phyloP scores from a whole-genome alignment of 2,113 vertebrate species.

The Protobothrops flavoviridis region DNA sequence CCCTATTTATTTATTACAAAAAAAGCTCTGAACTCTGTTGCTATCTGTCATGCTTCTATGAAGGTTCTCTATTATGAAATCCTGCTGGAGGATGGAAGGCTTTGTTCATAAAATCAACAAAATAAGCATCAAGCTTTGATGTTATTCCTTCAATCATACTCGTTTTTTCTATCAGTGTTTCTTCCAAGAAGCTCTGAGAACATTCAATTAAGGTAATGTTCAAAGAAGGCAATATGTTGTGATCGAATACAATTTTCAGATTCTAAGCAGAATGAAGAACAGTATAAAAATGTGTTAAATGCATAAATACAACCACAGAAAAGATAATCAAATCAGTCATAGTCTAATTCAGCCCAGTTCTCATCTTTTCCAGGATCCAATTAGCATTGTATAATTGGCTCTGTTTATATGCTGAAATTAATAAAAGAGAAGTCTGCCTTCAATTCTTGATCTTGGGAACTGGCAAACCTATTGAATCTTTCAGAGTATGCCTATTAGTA shows the following conservation, averaged over 20 bases:
- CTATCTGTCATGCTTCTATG: not conserved
- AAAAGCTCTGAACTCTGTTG: not conserved
- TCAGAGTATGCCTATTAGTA: not conserved
- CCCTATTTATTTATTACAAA: conserved; percentile 6
- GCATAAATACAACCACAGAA: not conserved
- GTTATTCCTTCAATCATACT: not conserved
- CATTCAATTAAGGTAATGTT: not conserved
- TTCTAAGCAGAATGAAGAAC: not conserved
- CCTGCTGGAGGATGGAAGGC: not conserved
- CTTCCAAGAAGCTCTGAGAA: not conserved
- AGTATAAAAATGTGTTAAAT: not conserved
- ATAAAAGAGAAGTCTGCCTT: not conserved
- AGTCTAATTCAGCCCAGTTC: not conserved
- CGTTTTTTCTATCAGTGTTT: not conserved
- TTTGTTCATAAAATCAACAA: not conserved
- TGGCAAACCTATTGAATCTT: not conserved
- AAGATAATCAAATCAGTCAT: not conserved
- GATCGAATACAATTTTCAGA: not conserved
- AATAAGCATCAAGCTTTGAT: not conserved
- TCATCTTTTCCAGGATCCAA: not conserved
- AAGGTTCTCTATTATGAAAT: not conserved
- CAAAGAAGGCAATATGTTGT: not conserved
- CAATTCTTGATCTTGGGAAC: not conserved
- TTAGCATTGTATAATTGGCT: not conserved
- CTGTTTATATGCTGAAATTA: not conserved